A percentile compares a stretch with the other conserved stretches of the same genome.
phyloP scores from a whole-genome alignment of 2,888 invertebrate genomes.

The Chloroclystis v-ata region DNA sequence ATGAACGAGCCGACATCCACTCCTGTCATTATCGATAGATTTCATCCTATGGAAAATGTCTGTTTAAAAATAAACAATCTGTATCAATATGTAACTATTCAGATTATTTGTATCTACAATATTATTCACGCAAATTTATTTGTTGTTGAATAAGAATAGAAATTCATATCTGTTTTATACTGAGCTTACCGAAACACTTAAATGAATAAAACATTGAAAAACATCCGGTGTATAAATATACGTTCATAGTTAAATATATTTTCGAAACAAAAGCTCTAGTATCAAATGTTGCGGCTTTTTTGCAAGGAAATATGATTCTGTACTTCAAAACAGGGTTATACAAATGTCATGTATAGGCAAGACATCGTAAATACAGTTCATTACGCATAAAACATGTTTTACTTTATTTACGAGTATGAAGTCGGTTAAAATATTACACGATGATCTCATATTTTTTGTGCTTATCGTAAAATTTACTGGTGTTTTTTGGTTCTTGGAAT shows the following conservation, averaged over 20 bases:
- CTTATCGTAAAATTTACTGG: not conserved
- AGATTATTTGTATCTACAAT: too few relatives aligned
- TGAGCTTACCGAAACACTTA: too few relatives aligned
- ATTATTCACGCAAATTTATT: too few relatives aligned
- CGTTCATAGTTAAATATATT: constrained; percentile 1
- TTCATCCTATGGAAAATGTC: too few relatives aligned
- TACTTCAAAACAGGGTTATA: constrained; percentile 17
- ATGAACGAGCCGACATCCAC: too few relatives aligned
- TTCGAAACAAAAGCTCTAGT: constrained; percentile 3
- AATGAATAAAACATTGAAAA: too few relatives aligned
- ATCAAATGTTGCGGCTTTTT: constrained; percentile 10
- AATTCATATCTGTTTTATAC: too few relatives aligned
- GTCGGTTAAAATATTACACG: constrained; percentile 1
- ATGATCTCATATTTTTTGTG: not conserved
- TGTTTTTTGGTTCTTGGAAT: constrained; percentile 2
- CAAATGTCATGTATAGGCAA: constrained; percentile 18
- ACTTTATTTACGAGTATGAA: constrained; percentile 18
- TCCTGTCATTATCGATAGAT: too few relatives aligned
- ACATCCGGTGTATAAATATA: too few relatives aligned
- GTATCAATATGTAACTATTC: too few relatives aligned
- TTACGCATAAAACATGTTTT: constrained; percentile 19
- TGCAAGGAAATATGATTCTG: constrained; percentile 13
- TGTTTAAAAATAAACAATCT: too few relatives aligned
- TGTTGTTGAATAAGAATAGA: too few relatives aligned
- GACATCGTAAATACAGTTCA: constrained; percentile 21